Base-by-base conservation (phyloP, 1,140 invertebrate species). In the Drosophila sp. region DNA sequence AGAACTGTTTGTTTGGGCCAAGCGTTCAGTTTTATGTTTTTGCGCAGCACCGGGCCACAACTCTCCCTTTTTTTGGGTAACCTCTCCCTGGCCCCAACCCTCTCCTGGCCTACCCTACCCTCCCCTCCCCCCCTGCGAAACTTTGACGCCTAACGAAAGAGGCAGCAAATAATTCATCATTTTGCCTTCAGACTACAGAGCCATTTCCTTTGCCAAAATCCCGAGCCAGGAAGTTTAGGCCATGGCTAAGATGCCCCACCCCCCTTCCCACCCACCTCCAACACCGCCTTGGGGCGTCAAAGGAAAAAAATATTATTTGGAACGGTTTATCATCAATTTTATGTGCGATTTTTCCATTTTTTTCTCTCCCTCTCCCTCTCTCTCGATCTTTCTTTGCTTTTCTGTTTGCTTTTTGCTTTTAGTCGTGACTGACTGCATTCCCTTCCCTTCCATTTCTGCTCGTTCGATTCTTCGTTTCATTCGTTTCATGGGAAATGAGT, bases 251-350 rank as follows among this genome's bases (percentile, higher is more conserved):
- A 66, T 64, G 55, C 47, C 6, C 30, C 62, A 8, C 11, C 7
- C 29, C 40, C 40, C 4, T 17, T 61, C 62, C 23, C 71, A 75
- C 47, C 56, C 44, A 69, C 11, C 60, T 30, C 17, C 68, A 32
- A 23, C 56, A 40, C n/a, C 8, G 41, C 57, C 67, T 50, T 56
- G 27, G 25, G 61, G 74, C 74, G 62, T 58, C 74, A 78, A 78
- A 72, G 56, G 75, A 78, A 77, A 69, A 82, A 89, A 72, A 84
- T 89, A 87, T 87, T 87, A 87, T 87, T 90, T 87, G 84, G 84
- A 89, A 89, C 86, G 84, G 86, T 87, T 87, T 87, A 87, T 87
- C 84, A 87, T 87, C 84, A 87, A 87, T 87, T 87, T 89, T 87
- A 87, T 87, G 84, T 84, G 84, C 80, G 80, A 77, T 71, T 84